phyloP scores from a whole-genome alignment of 2,113 vertebrate genomes.

The Phylloscopus trochilus region DNA sequence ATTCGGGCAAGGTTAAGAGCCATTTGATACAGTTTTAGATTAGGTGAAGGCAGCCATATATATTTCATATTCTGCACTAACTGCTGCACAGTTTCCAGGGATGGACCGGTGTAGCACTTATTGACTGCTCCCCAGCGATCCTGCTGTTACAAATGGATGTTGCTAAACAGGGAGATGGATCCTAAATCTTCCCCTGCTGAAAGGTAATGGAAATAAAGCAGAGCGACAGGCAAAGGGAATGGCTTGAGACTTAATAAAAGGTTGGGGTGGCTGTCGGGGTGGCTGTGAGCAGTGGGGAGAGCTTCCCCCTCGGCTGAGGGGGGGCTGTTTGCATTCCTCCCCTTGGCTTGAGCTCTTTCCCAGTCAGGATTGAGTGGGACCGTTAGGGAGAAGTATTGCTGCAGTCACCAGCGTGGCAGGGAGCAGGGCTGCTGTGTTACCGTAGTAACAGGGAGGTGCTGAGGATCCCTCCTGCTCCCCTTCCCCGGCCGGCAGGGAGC shows the following conservation, averaged over 20 bases:
- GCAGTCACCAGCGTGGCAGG: neutral
- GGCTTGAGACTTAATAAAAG: neutral
- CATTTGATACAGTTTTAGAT: conserved; percentile 61
- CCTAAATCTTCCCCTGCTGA: conserved; percentile 47
- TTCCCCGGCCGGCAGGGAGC: neutral
- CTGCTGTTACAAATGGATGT: conserved; percentile 2
- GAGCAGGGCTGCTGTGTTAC: neutral
- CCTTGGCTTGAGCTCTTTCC: neutral
- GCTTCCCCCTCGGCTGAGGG: fast-evolving
- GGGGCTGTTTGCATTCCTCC: neutral
- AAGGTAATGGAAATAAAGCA: conserved; percentile 10
- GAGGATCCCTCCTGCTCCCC: neutral
- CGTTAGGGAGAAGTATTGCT: neutral
- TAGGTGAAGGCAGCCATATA: conserved; percentile 49
- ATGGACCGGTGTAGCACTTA: neutral
- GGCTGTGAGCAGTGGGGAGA: neutral
- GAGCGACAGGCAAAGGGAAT: neutral
- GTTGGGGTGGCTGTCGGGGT: neutral
- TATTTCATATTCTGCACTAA: conserved; percentile 47
- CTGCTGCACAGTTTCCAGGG: neutral
- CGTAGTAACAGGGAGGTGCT: neutral
- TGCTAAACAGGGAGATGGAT: conserved; percentile 28
- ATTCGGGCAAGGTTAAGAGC: conserved; percentile 61
- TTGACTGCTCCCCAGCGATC: conserved; percentile 40
- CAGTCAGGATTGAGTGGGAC: neutral